Evolutionary conservation across 1,140 invertebrate genomes (phyloP).

Genomic region (Agrypnia vestita): DNA sequence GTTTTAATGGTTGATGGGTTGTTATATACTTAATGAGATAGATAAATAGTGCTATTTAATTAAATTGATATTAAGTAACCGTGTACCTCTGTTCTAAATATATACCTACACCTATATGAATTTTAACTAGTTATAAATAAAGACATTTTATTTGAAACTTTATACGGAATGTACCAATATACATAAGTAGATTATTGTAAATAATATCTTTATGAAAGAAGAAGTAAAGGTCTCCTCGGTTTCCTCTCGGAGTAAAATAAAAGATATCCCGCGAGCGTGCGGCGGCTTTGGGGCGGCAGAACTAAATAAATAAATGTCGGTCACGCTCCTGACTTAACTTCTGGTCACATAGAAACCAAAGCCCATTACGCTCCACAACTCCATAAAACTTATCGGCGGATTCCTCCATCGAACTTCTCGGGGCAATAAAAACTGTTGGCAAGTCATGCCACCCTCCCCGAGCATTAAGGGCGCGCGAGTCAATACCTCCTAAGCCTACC

Average conservation of each 20-base stretch:
- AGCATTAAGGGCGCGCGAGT: conserved; percentile 52
- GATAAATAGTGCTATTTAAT: no score
- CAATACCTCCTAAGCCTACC: conserved; percentile 51
- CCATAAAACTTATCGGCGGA: conserved; percentile 57
- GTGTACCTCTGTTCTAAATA: no score
- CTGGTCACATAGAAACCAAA: conserved; percentile 59
- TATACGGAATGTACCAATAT: no score
- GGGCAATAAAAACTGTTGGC: conserved; percentile 54
- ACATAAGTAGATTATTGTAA: no score
- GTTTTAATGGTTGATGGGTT: no score
- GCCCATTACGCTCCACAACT: conserved; percentile 57
- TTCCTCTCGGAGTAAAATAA: conserved; percentile 11
- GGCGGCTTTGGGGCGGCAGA: conserved; percentile 27
- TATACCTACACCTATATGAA: no score
- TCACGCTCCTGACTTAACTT: conserved; percentile 60
- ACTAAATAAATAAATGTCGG: conserved; percentile 61
- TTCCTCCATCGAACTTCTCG: conserved; percentile 48
- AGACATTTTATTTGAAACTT: no score
- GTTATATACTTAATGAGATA: no score
- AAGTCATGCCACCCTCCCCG: conserved; percentile 5
- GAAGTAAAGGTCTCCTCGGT: background rate
- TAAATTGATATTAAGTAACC: no score
- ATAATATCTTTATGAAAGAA: background rate
- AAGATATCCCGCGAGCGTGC: conserved; percentile 1
- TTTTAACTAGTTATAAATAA: no score